Conservation (phyloP, 2,888 invertebrate genomes). For the Ichneumoninae sp. region DNA sequence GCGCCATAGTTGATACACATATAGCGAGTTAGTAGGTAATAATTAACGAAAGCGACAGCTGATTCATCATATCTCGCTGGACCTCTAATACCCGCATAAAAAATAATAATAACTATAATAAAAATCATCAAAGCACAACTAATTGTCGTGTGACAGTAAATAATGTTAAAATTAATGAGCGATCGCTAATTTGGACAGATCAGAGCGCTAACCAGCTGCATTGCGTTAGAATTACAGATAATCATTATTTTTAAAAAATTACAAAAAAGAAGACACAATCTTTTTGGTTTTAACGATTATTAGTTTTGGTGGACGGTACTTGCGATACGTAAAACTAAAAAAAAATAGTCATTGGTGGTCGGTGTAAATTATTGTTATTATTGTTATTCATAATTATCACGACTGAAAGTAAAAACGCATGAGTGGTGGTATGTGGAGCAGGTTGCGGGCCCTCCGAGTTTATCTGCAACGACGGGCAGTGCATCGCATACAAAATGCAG, state of each 20-base stretch:
- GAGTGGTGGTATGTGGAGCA: constrained; percentile 82
- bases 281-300: constrained; percentile 27
- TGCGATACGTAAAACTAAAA: constrained; percentile 6
- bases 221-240: constrained; percentile 15
- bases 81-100: constrained; percentile 10
- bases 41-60: constrained; percentile 18
- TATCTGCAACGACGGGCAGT: constrained; percentile 87
- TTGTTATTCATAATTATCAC: constrained; percentile 51
- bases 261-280: neutral
- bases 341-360: constrained; percentile 54
- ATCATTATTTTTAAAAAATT: neutral
- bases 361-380: constrained; percentile 60
- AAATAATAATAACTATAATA: constrained; percentile 18
- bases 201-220: constrained; percentile 37
- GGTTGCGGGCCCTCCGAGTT: constrained; percentile 85
- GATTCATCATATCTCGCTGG: constrained; percentile 24
- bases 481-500: constrained; percentile 85
- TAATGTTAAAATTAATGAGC: constrained; percentile 52
- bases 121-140: constrained; percentile 41
- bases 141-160: constrained; percentile 34
- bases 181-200: constrained; percentile 50
- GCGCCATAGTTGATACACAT: neutral
- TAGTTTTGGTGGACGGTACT: constrained; percentile 43
- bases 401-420: constrained; percentile 77
- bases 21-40: constrained; percentile 21